Evolutionary conservation across 2,797 vertebrate genomes (phyloP).

Genomic region (Acipenser oxyrinchus): DNA sequence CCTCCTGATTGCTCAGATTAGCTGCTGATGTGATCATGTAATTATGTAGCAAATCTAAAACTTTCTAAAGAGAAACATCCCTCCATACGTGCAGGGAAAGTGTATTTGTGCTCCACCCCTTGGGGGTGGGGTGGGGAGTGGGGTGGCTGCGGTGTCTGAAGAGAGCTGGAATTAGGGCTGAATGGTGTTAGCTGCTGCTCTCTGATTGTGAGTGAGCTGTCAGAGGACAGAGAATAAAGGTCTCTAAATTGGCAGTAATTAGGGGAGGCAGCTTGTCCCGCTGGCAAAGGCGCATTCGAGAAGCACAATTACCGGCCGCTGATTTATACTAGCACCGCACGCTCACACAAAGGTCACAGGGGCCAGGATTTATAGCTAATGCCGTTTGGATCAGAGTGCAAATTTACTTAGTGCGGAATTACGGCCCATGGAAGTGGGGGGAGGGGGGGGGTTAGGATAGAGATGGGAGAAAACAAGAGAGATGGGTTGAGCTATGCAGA

Average conservation of each 20-base stretch:
- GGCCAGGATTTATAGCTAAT: slow-evolving; percentile 59
- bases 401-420: slow-evolving; percentile 37
- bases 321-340: slow-evolving; percentile 57
- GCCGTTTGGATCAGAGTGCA: slow-evolving; percentile 27
- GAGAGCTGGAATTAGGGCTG: no score
- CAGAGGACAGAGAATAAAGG: not conserved
- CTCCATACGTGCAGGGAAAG: not conserved
- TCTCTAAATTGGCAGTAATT: slow-evolving; percentile 18
- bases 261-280: not conserved
- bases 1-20: no score
- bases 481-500: not conserved
- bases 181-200: no score
- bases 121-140: not conserved
- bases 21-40: no score
- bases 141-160: no score
- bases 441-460: not conserved
- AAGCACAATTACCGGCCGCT: slow-evolving; percentile 49
- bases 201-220: not conserved
- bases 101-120: not conserved
- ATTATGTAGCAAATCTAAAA: no score
- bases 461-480: not conserved
- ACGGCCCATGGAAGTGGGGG: slow-evolving; percentile 1
- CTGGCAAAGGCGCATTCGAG: slow-evolving; percentile 22
- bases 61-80: no score
- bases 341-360: slow-evolving; percentile 53